Conservation (phyloP, 2,113 vertebrate genomes). For the Oenanthe oenanthe region DNA sequence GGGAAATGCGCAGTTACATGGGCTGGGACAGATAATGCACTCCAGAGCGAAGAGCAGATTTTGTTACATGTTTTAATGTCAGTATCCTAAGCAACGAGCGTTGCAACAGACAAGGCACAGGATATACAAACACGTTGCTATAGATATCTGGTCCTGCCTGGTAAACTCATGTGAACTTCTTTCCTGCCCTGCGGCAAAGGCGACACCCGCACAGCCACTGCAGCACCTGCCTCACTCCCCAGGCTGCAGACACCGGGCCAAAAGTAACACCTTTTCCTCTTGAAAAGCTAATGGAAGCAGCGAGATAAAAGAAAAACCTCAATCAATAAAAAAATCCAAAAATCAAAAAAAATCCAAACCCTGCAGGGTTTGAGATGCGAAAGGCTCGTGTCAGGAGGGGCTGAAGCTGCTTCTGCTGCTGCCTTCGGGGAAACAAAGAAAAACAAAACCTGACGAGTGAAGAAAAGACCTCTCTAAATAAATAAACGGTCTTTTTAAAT, state of each 20-base stretch:
- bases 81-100: constrained; percentile 33
- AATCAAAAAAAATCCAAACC: not conserved
- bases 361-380: not conserved
- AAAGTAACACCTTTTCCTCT: not conserved
- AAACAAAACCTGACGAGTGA: not conserved
- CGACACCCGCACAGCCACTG: not conserved
- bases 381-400: not conserved
- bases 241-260: not conserved
- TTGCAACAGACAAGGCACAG: constrained; percentile 13
- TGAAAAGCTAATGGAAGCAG: not conserved
- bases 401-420: not conserved
- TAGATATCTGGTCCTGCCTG: constrained; percentile 9
- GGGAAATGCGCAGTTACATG: not conserved
- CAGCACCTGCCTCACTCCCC: not conserved
- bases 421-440: not conserved
- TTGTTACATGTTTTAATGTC: constrained; percentile 18
- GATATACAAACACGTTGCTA: constrained; percentile 39
- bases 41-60: not conserved
- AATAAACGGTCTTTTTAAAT: not conserved
- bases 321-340: too few relatives aligned
- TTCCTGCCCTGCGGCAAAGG: not conserved
- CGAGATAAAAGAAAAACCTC: not conserved
- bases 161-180: not conserved
- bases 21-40: not conserved
- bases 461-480: not conserved